These are phyloP conservation scores for Trachymyrmex cornetzi DNA, from an alignment of 1,140 invertebrate genomes.

Conservation along the genomic window DNA sequence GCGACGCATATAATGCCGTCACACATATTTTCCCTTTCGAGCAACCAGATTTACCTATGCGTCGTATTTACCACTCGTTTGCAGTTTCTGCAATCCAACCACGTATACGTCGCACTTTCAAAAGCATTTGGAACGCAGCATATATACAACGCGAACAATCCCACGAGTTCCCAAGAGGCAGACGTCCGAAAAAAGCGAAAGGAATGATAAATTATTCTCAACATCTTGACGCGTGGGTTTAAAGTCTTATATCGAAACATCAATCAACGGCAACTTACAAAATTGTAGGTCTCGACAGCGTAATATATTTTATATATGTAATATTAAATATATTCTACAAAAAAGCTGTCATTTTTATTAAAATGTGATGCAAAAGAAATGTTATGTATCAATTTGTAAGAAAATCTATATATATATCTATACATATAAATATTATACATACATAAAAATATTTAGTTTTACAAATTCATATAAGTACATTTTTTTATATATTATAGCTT, in stretches of 20 bases:
- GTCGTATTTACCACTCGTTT: neutral
- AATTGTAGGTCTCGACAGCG: neutral
- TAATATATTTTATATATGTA: neutral
- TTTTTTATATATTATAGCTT: too few species aligned
- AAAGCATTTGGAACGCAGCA: neutral
- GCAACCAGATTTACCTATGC: constrained; percentile 29
- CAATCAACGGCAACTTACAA: neutral
- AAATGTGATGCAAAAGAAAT: neutral
- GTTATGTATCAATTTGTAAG: neutral
- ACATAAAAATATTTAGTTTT: neutral
- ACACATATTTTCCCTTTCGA: constrained; percentile 47
- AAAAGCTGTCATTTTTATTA: neutral
- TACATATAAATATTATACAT: neutral
- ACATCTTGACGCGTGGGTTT: neutral
- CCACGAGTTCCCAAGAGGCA: neutral
- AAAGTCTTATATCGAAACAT: constrained; percentile 17
- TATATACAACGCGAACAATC: constrained; percentile 13
- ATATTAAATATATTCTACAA: neutral
- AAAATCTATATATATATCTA: too few species aligned
- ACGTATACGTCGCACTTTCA: neutral
- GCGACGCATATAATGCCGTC: neutral
- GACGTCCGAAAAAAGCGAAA: neutral
- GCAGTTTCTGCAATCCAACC: constrained; percentile 8
- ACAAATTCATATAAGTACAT: too few species aligned
- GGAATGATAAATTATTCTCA: neutral